Evolutionary conservation across 2,888 invertebrate species (phyloP).

Genomic region (Eutolmus rufibarbis): DNA sequence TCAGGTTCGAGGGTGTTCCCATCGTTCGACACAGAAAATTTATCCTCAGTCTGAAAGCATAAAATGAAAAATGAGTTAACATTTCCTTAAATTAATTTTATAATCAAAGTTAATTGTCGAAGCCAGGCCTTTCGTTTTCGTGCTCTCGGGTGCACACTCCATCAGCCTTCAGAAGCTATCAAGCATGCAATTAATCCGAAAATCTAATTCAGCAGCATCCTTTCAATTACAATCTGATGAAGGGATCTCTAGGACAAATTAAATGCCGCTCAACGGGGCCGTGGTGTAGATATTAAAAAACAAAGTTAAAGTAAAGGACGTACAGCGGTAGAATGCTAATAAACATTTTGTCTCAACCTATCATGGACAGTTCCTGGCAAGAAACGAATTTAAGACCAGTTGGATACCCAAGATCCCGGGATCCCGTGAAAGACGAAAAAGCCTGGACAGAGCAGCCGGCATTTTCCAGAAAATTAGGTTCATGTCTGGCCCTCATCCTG

Average conservation of each 20-base stretch:
- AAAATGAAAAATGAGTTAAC: not conserved
- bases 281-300: not conserved
- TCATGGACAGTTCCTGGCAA: not conserved
- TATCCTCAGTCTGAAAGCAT: conserved; percentile 60
- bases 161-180: not conserved
- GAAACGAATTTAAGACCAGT: not conserved
- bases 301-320: not conserved
- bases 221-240: not conserved
- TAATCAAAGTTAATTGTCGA: not conserved
- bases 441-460: not conserved
- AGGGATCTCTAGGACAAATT: not conserved
- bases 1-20: conserved; percentile 32
- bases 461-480: not conserved
- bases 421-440: not conserved
- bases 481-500: not conserved
- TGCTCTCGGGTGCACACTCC: not conserved
- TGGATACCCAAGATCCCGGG: not conserved
- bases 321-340: not conserved
- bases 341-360: not conserved
- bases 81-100: not conserved
- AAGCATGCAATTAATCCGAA: not conserved
- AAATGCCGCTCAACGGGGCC: not conserved
- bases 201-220: not conserved
- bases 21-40: conserved; percentile 62
- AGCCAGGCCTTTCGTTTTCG: not conserved